Evolutionary conservation across 2,113 vertebrate genomes (phyloP), one percentile per base, ranked within the genome.

Genomic region (Orthonyx spaldingii): DNA sequence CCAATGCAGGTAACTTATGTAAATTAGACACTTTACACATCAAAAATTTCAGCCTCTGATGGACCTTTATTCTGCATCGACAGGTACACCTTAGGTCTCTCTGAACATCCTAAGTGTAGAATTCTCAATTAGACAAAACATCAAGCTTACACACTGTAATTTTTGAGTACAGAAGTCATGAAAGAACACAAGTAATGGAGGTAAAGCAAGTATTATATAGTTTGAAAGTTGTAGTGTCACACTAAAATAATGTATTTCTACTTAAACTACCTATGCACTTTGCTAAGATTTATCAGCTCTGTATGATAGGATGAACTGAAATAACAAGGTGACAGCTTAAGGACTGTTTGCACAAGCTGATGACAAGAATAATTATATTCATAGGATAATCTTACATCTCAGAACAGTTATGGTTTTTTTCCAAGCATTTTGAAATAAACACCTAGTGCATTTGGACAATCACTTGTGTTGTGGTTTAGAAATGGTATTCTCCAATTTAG

Each of bases 391-490:
- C 24, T 71, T 64, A 52, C 10, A 35, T 37, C 5, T 13, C 6
- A 59, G 65, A 69, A 65, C 8, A 89, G 16, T 9, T 37, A 5
- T 3, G 0, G 2, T 0, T 15, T 72, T 72, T 55, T 19, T 1
- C 2, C 39, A 60, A 76, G 30, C 2, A 65, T n/a, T 80, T 65
- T 65, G 7, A 72, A 90, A 85, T 30, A 55, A 56, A 42, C 3
- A 47, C 39, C 28, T 39, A 65, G 4, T 63, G 12, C 26, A 35
- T 78, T 84, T 89, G 35, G 37, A 66, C 10, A 46, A 41, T 13
- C 32, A 52, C 9, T 49, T 74, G 3, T 28, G 32, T 16, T 33
- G 16, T 52, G 37, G 6, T 46, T 82, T 66, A 30, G 33, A 39
- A 52, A 52, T 0, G 1, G 23, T 59, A 14, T 46, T 46, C 13